Base-by-base conservation (phyloP, 37 sponge, comb jelly and placozoan species). In the Ephydatia muelleri region DNA sequence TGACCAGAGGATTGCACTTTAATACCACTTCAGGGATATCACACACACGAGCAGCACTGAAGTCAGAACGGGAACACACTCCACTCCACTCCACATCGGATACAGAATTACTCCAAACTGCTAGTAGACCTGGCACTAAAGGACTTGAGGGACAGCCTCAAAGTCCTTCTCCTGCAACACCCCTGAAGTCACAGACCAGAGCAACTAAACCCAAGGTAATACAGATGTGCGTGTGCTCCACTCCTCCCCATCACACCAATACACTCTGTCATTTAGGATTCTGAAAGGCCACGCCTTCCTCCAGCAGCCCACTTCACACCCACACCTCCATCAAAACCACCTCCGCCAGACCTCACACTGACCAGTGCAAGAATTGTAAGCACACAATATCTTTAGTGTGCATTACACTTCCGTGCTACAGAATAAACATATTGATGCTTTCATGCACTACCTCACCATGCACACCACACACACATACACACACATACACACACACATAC, bases 291-390 rank as follows among this genome's bases (percentile, higher is more conserved):
- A 73, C 30, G 35, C 35, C 74, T 25, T 5, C 74, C 35, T 25
- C 31, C 25, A 72, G 72, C 30, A 73, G 33, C 36, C 23, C 35
- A 23, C 33, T 34, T 34, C 32, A 34, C 57, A 4, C 57, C 57
- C 57, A 57, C 57, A 57, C 57, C 57, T 57, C 57, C 57, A 14
- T 57, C 57, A 28, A 73, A 83, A 43, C 57, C 73, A 19, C 57
- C 26, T 22, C 36, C 65, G 23, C 30, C 68, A 67, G 76, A 82
- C 73, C 85, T 92, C 31, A 81, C 70, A 28, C 57, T 92, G 36
- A 92, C 88, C 43, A 92, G 92, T 84, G 88, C 92, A 27, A 83
- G 92, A 81, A 88, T 92, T 40, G 92, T 92, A 65, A 92, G 91
- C 72, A 19, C 23, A 27, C 33, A 14, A 73, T 21, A 33, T 73